Conservation (phyloP, 2,888 invertebrate species). For the Rhopalosiphum nymphaeae region DNA sequence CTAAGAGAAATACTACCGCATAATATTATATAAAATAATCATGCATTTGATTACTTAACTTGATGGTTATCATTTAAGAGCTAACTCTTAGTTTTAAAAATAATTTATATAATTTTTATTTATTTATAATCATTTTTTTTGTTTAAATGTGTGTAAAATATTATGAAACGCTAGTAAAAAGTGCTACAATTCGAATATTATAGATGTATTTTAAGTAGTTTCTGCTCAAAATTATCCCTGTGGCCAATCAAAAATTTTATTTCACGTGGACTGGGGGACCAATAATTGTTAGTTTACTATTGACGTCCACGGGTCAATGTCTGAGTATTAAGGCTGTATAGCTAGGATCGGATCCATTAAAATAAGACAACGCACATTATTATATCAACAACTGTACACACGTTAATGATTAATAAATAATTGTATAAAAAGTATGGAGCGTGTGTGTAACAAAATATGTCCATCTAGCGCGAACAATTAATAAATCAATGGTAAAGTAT, state of each 20-base stretch:
- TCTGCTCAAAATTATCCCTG: not conserved
- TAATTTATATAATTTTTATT: not conserved
- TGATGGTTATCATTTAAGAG: not conserved
- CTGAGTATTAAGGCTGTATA: not conserved
- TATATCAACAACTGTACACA: not conserved
- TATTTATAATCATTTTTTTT: not conserved
- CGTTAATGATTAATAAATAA: not conserved
- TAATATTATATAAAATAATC: not conserved
- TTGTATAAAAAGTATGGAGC: not conserved
- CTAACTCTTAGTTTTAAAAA: not conserved
- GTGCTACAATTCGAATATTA: not conserved
- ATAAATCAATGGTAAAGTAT: not conserved
- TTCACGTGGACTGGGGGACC: not conserved
- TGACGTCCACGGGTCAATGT: not conserved
- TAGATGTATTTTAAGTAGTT: not conserved
- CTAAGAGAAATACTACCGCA: not conserved
- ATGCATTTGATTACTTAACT: not conserved
- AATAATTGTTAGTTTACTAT: not conserved
- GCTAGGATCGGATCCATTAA: not conserved
- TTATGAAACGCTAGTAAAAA: not conserved
- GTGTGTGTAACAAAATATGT: not conserved
- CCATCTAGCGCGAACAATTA: not conserved
- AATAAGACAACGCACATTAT: not conserved
- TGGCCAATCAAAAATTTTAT: not conserved
- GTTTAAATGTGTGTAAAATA: not conserved